Conservation (phyloP, 2,797 vertebrate species). For the Chelmon rostratus region DNA sequence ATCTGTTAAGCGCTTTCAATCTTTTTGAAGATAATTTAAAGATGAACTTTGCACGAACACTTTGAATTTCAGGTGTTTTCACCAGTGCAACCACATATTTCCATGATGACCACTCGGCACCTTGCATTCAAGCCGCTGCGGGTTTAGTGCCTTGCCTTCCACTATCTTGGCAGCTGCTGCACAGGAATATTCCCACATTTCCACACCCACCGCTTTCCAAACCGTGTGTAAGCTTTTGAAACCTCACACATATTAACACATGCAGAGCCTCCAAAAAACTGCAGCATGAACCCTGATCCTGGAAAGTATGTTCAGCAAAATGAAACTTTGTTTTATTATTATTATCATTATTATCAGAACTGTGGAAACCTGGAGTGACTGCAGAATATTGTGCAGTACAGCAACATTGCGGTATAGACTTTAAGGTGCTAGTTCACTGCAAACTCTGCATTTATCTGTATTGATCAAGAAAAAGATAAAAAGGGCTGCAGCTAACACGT, state of each 20-base stretch:
- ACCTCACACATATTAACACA: neutral
- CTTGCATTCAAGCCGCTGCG: neutral
- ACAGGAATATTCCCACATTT: neutral
- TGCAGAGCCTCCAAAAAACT: too few species aligned
- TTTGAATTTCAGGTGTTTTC: neutral
- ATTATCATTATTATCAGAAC: neutral
- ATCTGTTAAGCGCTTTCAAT: neutral
- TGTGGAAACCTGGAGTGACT: neutral
- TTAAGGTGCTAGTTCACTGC: constrained; percentile 5
- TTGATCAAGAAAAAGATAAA: neutral
- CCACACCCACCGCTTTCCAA: neutral
- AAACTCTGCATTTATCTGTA: neutral
- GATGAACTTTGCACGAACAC: neutral
- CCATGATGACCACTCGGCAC: neutral
- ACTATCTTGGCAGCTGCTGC: neutral
- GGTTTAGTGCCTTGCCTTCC: neutral
- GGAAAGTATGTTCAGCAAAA: neutral
- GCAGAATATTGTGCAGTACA: neutral
- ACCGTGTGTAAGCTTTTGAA: neutral
- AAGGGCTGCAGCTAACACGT: neutral
- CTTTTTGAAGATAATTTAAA: neutral
- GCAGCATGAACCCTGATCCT: neutral
- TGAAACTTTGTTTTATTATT: neutral
- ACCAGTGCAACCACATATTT: neutral
- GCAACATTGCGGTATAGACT: neutral